Percentiles rank a stretch among this genome's conserved stretches.
Evolutionary conservation across 2,888 invertebrate genomes (phyloP).

Genomic region (Drosophila pseudotalamancana): DNA sequence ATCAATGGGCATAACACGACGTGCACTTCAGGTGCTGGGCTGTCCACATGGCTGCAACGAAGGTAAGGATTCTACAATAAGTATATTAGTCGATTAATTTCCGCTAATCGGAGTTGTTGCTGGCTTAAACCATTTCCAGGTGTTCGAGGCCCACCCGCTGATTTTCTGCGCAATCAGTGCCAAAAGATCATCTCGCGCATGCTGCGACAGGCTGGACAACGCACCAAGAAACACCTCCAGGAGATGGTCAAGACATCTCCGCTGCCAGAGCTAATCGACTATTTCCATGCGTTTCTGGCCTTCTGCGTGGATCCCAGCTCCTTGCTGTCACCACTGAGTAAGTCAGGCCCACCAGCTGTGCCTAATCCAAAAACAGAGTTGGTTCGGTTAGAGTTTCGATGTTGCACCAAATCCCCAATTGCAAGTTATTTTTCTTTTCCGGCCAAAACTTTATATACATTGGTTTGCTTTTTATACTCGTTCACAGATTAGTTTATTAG

Average conservation of each 20-base stretch:
- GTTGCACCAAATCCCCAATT: conserved; percentile 50
- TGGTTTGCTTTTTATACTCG: background rate
- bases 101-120: too few relatives aligned
- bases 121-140: too few relatives aligned
- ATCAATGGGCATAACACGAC: conserved; percentile 83
- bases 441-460: background rate
- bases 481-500: background rate
- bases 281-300: conserved; percentile 97
- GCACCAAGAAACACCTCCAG: conserved; percentile 86
- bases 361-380: background rate
- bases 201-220: conserved; percentile 87
- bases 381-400: conserved; percentile 11
- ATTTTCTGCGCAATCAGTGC: conserved; percentile 94
- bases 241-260: conserved; percentile 92
- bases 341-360: conserved; percentile 83
- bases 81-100: too few relatives aligned
- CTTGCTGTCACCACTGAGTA: conserved; percentile 93
- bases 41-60: conserved; percentile 97
- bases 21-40: conserved; percentile 92
- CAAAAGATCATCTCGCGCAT: conserved; percentile 91
- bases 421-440: conserved; percentile 8
- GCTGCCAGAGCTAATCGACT: conserved; percentile 93
- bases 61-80: conserved; percentile 84
- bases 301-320: conserved; percentile 97
- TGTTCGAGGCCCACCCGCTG: conserved; percentile 93